A percentile compares a stretch with the other conserved stretches of the same genome.
These are phyloP conservation scores for Tachysurus vachellii DNA, from an alignment of 2,113 vertebrate species.

Conservation along the genomic window DNA sequence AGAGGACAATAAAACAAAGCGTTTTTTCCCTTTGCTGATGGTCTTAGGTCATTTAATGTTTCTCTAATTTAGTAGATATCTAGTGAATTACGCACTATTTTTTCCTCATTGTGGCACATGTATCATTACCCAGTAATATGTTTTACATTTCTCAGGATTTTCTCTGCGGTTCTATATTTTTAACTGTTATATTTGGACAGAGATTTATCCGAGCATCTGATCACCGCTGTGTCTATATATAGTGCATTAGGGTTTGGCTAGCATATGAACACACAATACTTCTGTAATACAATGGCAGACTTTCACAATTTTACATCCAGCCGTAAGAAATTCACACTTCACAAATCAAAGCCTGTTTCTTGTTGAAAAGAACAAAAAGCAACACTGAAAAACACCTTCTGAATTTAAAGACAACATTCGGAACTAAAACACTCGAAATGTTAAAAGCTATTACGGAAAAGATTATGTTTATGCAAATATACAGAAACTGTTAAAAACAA, in stretches of 20 bases:
- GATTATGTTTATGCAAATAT: neutral
- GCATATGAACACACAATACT: neutral
- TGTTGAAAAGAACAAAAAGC: constrained; percentile 27
- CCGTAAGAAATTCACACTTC: neutral
- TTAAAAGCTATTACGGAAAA: neutral
- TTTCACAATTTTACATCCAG: neutral
- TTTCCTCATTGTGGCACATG: neutral
- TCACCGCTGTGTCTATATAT: neutral
- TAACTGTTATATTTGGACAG: neutral
- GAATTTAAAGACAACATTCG: neutral
- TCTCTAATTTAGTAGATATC: neutral
- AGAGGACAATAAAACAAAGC: neutral
- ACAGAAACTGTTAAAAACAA: neutral
- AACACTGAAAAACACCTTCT: neutral
- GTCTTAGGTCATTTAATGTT: neutral
- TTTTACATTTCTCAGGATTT: neutral
- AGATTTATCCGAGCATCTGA: neutral
- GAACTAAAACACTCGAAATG: neutral
- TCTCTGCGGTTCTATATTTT: neutral
- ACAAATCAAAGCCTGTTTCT: constrained; percentile 14
- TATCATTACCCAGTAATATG: neutral
- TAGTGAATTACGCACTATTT: neutral
- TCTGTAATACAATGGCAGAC: neutral
- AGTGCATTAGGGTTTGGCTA: neutral
- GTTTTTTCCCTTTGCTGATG: neutral